A percentile compares a stretch with the other conserved stretches of the same genome.
Evolutionary conservation across 2,888 invertebrate species (phyloP).

Genomic region (Boloria selene): DNA sequence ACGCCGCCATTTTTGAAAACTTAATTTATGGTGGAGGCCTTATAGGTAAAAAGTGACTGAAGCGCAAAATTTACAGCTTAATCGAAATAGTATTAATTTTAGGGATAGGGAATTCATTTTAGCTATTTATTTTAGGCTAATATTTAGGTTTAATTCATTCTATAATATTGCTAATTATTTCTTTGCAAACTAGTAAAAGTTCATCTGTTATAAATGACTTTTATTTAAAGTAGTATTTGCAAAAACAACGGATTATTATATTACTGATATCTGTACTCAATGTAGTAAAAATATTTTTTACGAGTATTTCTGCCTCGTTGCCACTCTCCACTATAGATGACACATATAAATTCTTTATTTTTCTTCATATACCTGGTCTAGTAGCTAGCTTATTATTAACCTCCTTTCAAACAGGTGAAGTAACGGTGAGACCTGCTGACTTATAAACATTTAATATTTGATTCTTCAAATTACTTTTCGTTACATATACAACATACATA

Average conservation of each 20-base stretch:
- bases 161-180: too few relatives aligned
- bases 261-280: too few relatives aligned
- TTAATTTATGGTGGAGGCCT: conserved; percentile 3
- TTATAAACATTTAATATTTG: conserved; percentile 14
- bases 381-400: conserved; percentile 13
- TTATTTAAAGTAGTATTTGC: too few relatives aligned
- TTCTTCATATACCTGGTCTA: not conserved
- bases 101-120: not conserved
- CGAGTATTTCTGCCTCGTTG: too few relatives aligned
- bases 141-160: not conserved
- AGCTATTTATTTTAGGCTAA: not conserved
- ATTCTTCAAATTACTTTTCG: conserved; percentile 1
- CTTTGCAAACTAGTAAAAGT: too few relatives aligned
- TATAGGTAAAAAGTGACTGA: conserved; percentile 18
- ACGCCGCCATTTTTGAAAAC: conserved; percentile 24
- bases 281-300: too few relatives aligned
- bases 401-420: conserved; percentile 24
- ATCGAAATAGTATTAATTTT: too few relatives aligned
- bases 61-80: not conserved
- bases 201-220: too few relatives aligned
- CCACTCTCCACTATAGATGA: not conserved
- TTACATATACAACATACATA: too few relatives aligned
- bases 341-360: not conserved
- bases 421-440: conserved; percentile 18
- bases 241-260: too few relatives aligned